Base-by-base conservation (phyloP, 53 echinoderm and acorn worm genomes). In the Actinopyga echinites region DNA sequence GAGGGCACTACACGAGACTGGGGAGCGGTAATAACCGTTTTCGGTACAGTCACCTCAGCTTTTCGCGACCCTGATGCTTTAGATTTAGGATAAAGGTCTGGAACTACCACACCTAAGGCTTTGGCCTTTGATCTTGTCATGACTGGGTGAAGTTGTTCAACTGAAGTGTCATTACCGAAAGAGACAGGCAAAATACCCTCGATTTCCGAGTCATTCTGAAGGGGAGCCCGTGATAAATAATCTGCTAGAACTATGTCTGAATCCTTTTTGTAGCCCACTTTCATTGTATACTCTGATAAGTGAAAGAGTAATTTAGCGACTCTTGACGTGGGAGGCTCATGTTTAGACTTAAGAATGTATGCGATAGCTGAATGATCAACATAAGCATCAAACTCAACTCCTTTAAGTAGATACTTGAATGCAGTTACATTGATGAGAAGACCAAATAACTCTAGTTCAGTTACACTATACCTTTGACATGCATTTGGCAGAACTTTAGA, bases 371-470 rank as follows among this genome's bases (percentile, higher is more conserved):
- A 69, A n/a, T 84, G 84, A 52, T 84, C 84, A 19, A 83, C 83
- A 56, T 53, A 84, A 29, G 84, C 84, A 57, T 84, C 52, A 45
- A 84, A 84, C 31, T 84, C 74, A 53, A 28, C 35, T 74, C 74
- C 57, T 44, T 74, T 84, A 52, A 84, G 30, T 56, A 84, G 6
- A 55, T 84, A 56, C 20, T 32, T 84, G 37, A 84, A 84, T 71
- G 74, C 84, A 31, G 74, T 56, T 4, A 84, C 35, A 57, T 84
- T 84, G 23, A 84, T 74, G 13, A 56, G 35, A 43, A 84, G 74
- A 5, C 84, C 84, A 74, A 74, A 84, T 56, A 74, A 37, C n/a
- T 84, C 84, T 15, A 84, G 38, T 74, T 84, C 84, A 8, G 84
- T 84, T 24, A 84, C 84, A 74, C 84, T 74, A 29, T 84, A 84